Conservation (phyloP, 2,113 vertebrate species). For the Phyllostomus discolor region DNA sequence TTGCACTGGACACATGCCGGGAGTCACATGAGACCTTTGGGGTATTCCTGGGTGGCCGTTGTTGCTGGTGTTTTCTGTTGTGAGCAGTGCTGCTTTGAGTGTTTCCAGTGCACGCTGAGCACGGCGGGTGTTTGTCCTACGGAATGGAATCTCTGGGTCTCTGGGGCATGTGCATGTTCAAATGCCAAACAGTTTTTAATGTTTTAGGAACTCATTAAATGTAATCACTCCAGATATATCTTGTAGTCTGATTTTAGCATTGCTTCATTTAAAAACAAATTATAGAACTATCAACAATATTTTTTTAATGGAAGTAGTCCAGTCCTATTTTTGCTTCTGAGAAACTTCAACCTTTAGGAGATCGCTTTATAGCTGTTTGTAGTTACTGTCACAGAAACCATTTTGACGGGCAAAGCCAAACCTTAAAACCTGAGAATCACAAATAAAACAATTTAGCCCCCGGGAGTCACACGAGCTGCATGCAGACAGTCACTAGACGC, state of each 20-base stretch:
- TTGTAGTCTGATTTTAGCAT: not conserved
- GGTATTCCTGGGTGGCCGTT: not conserved
- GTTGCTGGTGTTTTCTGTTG: not conserved
- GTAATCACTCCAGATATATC: not conserved
- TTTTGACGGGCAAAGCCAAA: not conserved
- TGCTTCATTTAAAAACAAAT: not conserved
- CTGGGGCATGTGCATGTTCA: not conserved
- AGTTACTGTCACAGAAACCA: not conserved
- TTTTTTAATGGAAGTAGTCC: not conserved
- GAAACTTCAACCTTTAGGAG: not conserved
- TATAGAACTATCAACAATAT: not conserved
- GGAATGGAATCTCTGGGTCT: not conserved
- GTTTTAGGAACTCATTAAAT: conserved; percentile 10
- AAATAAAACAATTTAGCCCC: not conserved
- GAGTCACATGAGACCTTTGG: no score
- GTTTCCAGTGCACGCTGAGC: not conserved
- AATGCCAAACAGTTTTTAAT: not conserved
- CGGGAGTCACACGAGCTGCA: not conserved
- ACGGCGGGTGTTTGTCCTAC: not conserved
- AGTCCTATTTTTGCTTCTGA: not conserved
- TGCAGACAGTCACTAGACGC: not conserved
- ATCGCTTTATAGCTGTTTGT: not conserved
- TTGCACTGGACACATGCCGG: not conserved
- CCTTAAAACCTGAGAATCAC: not conserved
- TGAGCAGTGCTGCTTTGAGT: not conserved